Base-by-base conservation (phyloP, 2,797 vertebrate species). In the Aeoliscus strigatus region DNA sequence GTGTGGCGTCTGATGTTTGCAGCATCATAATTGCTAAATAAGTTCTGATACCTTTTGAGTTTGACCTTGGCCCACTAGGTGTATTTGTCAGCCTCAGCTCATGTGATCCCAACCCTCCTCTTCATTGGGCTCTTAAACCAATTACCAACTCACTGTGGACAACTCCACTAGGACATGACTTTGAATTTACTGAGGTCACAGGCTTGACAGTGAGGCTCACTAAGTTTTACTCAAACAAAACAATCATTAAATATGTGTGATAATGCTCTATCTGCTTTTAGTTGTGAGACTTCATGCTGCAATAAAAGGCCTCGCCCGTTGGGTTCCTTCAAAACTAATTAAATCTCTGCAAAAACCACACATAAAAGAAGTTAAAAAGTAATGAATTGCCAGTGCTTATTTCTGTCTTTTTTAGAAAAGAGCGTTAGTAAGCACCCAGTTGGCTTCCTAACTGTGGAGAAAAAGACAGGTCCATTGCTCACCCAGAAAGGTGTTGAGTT, bases 391-490 rank as follows among this genome's bases (percentile, higher is more conserved):
- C 3, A 1, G 4, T 2, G 6, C 14, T 41, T 42, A 39, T 74
- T 56, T 60, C 31, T 63, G 39, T 55, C 39, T 56, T 35, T 67
- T 32, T 44, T 9, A 39, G 40, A 51, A 70, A 66, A 64, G 25
- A 58, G 40, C 55, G 64, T 13, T 18, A 42, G 58, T 47, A 48
- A 56, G 56, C 56, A 56, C 54, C 51, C 60, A 52, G 60, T 69
- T 66, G 67, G 54, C 36, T 71, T 56, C 45, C 69, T 69, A 65
- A 70, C 51, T 51, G 64, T 51, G 39, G 59, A 55, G 60, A 70
- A 78, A 66, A 61, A 79, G 70, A 78, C 54, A 73, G 73, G 66
- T 70, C 51, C 69, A 75, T 67, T 73, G 47, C 76, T 79, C 71
- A 74, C 27, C 1, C 48, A 56, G 61, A 67, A 66, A 78, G 69